phyloP scores from a whole-genome alignment of 2,113 vertebrate species.

The Dinomys branickii region DNA sequence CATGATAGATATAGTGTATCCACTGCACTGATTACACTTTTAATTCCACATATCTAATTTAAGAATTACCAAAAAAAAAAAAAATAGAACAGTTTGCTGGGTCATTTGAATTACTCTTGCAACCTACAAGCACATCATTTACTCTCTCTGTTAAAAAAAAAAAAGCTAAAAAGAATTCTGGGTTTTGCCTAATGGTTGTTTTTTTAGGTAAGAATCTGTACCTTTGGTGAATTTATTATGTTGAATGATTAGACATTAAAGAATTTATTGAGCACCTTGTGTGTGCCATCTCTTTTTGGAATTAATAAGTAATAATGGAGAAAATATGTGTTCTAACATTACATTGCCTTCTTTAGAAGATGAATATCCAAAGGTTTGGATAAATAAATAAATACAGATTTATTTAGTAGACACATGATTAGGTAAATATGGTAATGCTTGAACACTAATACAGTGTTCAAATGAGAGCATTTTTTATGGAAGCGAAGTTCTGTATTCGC shows the following conservation, averaged over 20 bases:
- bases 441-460: slow-evolving; percentile 7
- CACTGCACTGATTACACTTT: neutral
- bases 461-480: slow-evolving; percentile 47
- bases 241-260: slow-evolving; percentile 47
- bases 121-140: neutral
- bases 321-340: slow-evolving; percentile 56
- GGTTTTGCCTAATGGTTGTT: neutral
- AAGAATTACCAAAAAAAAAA: neutral
- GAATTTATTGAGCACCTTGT: slow-evolving; percentile 64
- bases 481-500: slow-evolving; percentile 62
- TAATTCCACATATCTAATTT: neutral
- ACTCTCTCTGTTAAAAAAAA: neutral
- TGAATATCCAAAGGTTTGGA: slow-evolving; percentile 59
- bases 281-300: slow-evolving; percentile 66
- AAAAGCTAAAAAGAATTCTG: neutral
- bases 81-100: neutral
- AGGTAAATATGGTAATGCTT: slow-evolving; percentile 36
- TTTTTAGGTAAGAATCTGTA: neutral
- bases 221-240: slow-evolving; percentile 38
- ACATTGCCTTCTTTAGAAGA: slow-evolving; percentile 51
- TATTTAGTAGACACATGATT: no score
- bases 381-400: no score
- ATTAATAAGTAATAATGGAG: slow-evolving; percentile 58
- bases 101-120: neutral
- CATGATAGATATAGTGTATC: neutral